Conservation (phyloP, 2,888 invertebrate species). For the Steinernema scapterisci region DNA sequence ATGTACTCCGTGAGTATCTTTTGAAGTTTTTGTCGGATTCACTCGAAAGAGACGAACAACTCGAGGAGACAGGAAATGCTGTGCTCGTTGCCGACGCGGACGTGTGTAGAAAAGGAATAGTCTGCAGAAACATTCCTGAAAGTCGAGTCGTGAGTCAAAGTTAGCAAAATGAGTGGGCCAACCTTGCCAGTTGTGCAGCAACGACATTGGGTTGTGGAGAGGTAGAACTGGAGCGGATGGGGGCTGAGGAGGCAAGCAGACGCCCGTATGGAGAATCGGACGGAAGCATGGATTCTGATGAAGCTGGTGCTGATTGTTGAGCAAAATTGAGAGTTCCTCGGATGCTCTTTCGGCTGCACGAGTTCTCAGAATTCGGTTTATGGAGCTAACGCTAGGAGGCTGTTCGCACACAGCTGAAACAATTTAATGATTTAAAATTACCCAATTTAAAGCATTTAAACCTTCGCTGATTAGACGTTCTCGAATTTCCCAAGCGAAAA, state of each 20-base stretch:
- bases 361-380: constrained; percentile 91
- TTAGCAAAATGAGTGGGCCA: neutral
- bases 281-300: constrained; percentile 1
- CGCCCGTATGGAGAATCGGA: neutral
- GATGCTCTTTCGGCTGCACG: constrained; percentile 94
- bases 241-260: neutral
- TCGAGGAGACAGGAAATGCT: neutral
- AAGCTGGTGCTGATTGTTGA: constrained; percentile 47
- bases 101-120: neutral
- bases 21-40: constrained; percentile 22
- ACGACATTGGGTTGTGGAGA: constrained; percentile 5
- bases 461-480: constrained; percentile 95
- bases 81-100: neutral
- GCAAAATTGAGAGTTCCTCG: constrained; percentile 81
- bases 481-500: constrained; percentile 98
- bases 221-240: neutral
- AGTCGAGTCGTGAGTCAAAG: neutral
- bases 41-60: constrained; percentile 4
- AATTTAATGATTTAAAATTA: too few relatives aligned
- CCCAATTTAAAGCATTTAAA: constrained; percentile 68
- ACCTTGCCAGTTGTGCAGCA: constrained; percentile 7
- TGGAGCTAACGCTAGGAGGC: constrained; percentile 91
- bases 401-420: constrained; percentile 81
- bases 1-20: constrained; percentile 48
- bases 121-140: neutral